Evolutionary conservation across 2,113 vertebrate genomes (phyloP).

Genomic region (Aphelocoma coerulescens): DNA sequence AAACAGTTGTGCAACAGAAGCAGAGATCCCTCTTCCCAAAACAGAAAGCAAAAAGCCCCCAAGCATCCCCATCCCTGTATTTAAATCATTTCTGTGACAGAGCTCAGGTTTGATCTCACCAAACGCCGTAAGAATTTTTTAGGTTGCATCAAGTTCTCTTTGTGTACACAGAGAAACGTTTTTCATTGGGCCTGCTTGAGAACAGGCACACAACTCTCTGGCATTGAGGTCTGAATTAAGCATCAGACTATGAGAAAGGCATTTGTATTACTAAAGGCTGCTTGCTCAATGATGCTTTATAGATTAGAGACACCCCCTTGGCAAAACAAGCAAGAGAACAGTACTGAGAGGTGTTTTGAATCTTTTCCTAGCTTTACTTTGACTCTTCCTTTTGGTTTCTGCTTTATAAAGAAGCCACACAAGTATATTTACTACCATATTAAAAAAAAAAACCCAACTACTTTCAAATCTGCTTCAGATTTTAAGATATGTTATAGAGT

Average conservation of each 20-base stretch:
- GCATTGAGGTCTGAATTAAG: neutral
- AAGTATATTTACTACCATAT: neutral
- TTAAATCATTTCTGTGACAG: neutral
- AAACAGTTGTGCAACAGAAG: neutral
- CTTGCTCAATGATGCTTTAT: neutral
- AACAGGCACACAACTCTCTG: neutral
- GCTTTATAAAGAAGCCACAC: neutral
- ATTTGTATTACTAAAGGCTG: neutral
- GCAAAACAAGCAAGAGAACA: neutral
- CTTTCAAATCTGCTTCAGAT: neutral
- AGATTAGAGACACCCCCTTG: neutral
- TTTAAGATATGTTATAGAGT: neutral
- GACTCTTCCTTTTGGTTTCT: neutral
- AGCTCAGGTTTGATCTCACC: neutral
- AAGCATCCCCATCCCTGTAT: rapidly evolving
- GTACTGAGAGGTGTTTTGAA: neutral
- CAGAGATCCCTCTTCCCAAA: neutral
- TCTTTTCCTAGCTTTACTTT: neutral
- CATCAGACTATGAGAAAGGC: neutral
- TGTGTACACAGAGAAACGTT: neutral
- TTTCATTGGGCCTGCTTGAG: neutral
- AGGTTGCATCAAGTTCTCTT: neutral
- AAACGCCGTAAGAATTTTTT: neutral
- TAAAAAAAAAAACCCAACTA: neutral
- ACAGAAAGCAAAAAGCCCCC: neutral